Evolutionary conservation across 2,888 invertebrate genomes (phyloP).

Genomic region (Rhingia campestris): DNA sequence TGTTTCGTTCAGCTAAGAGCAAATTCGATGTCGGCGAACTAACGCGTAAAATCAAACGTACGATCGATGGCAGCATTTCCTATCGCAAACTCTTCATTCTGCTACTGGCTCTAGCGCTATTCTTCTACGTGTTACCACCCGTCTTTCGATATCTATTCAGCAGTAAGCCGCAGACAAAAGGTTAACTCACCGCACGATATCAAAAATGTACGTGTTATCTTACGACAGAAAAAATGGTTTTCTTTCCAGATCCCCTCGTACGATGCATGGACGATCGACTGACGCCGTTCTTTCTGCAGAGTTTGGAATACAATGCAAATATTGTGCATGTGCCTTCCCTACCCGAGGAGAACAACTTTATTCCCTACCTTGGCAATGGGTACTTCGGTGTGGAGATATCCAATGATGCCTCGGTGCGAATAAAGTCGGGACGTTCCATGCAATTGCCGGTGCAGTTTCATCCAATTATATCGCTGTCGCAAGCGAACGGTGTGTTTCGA

Average conservation of each 20-base stretch:
- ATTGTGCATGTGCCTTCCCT: conserved; percentile 85
- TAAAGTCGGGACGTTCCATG: conserved; percentile 87
- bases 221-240: not conserved
- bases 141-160: conserved; percentile 86
- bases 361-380: conserved; percentile 91
- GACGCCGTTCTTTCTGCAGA: conserved; percentile 85
- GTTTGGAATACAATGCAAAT: conserved; percentile 87
- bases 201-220: not conserved
- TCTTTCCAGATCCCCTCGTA: conserved; percentile 83
- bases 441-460: conserved; percentile 87
- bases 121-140: conserved; percentile 87
- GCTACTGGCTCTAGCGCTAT: conserved; percentile 84
- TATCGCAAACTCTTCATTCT: conserved; percentile 81
- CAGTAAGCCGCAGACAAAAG: conserved; percentile 82
- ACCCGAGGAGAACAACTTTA: conserved; percentile 85
- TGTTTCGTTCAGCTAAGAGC: conserved; percentile 81
- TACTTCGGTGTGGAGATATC: conserved; percentile 87
- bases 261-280: conserved; percentile 87
- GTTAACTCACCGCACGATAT: conserved; percentile 73
- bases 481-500: conserved; percentile 84
- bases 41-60: conserved; percentile 79
- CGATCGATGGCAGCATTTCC: conserved; percentile 80
- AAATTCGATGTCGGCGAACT: conserved; percentile 81
- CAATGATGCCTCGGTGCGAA: conserved; percentile 86
- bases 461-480: conserved; percentile 85